Evolutionary conservation across 2,113 vertebrate genomes (phyloP).

Genomic region (Eidolon helvum): DNA sequence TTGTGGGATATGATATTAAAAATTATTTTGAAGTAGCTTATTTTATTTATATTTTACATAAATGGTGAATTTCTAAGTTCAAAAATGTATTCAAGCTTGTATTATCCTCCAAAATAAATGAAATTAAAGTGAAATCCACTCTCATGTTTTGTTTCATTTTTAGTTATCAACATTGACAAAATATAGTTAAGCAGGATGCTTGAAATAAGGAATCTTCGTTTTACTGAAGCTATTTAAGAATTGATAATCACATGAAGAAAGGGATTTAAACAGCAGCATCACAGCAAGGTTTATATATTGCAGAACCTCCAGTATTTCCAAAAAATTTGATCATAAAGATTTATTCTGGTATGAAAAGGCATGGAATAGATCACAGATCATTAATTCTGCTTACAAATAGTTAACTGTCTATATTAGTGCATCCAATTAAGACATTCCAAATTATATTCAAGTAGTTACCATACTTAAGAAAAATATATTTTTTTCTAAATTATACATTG

Average conservation of each 20-base stretch:
- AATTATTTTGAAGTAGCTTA: background rate
- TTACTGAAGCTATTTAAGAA: background rate
- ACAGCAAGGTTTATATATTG: background rate
- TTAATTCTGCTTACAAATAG: background rate
- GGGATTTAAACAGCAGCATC: background rate
- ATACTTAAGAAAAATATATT: background rate
- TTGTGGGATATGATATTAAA: background rate
- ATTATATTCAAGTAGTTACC: background rate
- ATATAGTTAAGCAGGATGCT: background rate
- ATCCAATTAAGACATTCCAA: background rate
- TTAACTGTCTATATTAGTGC: background rate
- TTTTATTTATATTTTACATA: background rate
- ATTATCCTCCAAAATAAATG: background rate
- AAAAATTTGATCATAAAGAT: background rate
- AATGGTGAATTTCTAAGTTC: background rate
- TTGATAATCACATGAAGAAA: background rate
- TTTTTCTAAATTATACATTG: background rate
- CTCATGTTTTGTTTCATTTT: background rate
- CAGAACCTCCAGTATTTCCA: background rate
- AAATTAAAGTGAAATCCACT: background rate
- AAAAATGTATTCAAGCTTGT: background rate
- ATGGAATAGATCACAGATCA: background rate
- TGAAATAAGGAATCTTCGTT: background rate
- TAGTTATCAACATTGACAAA: background rate
- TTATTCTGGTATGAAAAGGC: background rate